These are phyloP conservation scores for Rhagologus leucostigma DNA, from an alignment of 2,113 vertebrate genomes.

Conservation along the genomic window DNA sequence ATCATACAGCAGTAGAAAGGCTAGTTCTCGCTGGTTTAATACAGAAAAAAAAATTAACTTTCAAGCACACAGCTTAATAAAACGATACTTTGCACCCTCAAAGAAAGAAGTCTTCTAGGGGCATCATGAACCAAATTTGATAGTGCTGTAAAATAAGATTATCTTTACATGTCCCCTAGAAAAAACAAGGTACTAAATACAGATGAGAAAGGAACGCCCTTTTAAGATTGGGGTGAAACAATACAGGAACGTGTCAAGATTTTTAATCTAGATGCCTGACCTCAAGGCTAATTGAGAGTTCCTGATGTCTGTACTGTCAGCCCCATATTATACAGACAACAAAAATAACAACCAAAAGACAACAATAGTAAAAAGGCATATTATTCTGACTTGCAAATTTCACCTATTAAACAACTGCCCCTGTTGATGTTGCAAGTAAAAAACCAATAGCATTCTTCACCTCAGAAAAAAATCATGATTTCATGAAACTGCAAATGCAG, in stretches of 20 bases:
- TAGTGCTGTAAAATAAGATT: background rate
- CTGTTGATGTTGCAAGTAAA: background rate
- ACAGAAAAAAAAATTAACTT: background rate
- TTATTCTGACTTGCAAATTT: background rate
- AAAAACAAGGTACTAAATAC: slow-evolving; percentile 32
- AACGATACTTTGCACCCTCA: background rate
- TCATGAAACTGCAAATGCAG: background rate
- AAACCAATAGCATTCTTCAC: background rate
- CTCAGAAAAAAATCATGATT: background rate
- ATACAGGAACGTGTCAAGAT: slow-evolving; percentile 6
- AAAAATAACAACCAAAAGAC: background rate
- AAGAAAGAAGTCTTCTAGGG: background rate
- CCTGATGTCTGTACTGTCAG: background rate
- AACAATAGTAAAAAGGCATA: background rate
- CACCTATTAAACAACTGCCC: background rate
- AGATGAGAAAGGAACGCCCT: slow-evolving; percentile 16
- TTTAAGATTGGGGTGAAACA: slow-evolving; percentile 35
- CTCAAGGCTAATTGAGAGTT: slow-evolving; percentile 29
- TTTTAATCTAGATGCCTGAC: slow-evolving; percentile 32
- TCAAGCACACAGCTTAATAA: background rate
- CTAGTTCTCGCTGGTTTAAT: background rate
- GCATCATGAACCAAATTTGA: background rate
- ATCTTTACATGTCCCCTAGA: background rate
- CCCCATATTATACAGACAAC: background rate
- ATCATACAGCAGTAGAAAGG: background rate